Conservation (phyloP, 2,797 vertebrate species). For the Microchirus variegatus region DNA sequence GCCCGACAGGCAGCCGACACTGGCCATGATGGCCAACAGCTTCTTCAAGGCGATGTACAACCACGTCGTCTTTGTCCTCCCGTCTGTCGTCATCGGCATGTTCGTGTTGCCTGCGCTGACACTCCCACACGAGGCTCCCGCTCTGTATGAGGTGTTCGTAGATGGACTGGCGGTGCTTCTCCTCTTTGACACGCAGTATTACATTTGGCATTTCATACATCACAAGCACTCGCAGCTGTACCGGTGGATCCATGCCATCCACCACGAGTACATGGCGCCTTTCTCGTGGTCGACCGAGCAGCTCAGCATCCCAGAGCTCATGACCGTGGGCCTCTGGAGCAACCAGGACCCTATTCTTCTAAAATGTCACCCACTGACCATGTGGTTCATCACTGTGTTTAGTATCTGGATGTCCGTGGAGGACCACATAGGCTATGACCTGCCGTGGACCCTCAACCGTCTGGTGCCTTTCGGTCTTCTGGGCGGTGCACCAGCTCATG, state of each 20-base stretch:
- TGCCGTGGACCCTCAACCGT: constrained; percentile 77
- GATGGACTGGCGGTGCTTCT: constrained; percentile 72
- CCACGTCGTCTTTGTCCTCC: constrained; percentile 77
- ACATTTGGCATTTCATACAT: constrained; percentile 78
- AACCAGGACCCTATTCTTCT: constrained; percentile 77
- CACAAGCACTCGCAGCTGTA: constrained; percentile 79
- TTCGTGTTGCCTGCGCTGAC: constrained; percentile 58
- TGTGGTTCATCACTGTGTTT: constrained; percentile 75
- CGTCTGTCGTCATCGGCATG: constrained; percentile 53
- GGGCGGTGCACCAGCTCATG: constrained; percentile 79
- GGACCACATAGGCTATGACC: constrained; percentile 83
- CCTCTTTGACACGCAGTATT: constrained; percentile 81
- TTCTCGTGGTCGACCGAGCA: constrained; percentile 82
- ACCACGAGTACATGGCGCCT: constrained; percentile 78
- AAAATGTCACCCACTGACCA: constrained; percentile 76
- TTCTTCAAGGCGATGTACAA: constrained; percentile 66
- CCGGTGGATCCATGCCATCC: constrained; percentile 77
- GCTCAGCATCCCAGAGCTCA: constrained; percentile 79
- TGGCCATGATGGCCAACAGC: constrained; percentile 72
- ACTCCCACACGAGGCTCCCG: constrained; percentile 67
- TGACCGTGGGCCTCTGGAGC: constrained; percentile 81
- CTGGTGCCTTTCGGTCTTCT: constrained; percentile 79
- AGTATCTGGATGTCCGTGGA: constrained; percentile 84
- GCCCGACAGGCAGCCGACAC: constrained; percentile 63
- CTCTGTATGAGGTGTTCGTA: constrained; percentile 59